Evolutionary conservation across 2,797 vertebrate genomes (phyloP), one percentile per base, ranked within the genome.

Genomic region (Oreonectes daqikongensis): DNA sequence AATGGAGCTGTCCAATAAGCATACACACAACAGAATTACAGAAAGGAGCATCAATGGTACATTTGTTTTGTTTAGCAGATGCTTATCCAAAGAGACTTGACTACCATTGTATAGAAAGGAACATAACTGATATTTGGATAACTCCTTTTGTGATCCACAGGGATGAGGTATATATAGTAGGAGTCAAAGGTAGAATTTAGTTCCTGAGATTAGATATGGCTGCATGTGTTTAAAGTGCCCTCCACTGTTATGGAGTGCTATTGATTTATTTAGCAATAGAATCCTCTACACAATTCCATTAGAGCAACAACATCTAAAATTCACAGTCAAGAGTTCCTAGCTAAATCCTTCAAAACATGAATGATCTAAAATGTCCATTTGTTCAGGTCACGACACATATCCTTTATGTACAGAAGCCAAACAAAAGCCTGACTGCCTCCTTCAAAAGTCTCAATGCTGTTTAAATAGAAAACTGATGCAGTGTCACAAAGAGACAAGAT

Each of bases 401-500:
- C 65, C 52, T 24, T 0, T 44, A 35, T 64, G 78, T 40, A 48
- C 30, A 38, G 26, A 55, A 55, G 71, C 72, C 78, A 79, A 63
- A 64, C 30, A 42, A 30, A 77, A 52, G 10, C 8, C 7, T 35
- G 40, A 20, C 63, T 12, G 11, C 48, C 61, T 55, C 18, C 44
- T 77, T 61, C 42, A 63, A 61, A 77, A 22, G 52, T 5, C 63
- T 22, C n/a, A 0, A n/a, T 1, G 3, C 65, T 75, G 65, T 75
- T 64, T 74, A 30, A 68, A 69, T 40, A 70, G 53, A 81, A 79
- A 77, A 78, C 69, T 32, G 11, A 67, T 72, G 59, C 15, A 64
- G 72, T 64, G 60, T 77, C 75, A 79, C 38, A 18, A 2, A 24
- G 46, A 60, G 61, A 67, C 24, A 46, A 61, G 72, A 57, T 44